Base-by-base conservation (phyloP, 1,140 invertebrate species). In the Bombus waltoni region DNA sequence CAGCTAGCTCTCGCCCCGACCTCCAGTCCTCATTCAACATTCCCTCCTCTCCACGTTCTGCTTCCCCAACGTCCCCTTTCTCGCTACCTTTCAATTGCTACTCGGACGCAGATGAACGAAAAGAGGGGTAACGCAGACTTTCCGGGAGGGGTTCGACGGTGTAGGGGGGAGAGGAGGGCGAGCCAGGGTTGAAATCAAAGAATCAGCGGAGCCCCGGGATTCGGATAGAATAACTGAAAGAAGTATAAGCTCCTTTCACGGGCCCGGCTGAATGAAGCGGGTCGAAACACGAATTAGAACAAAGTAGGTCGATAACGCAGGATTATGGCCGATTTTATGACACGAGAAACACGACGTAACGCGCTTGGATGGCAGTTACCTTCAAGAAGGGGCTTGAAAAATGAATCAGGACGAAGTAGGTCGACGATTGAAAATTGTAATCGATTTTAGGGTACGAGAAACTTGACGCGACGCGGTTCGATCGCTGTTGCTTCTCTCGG, bases 1-100 rank as follows among this genome's bases (percentile, higher is more conserved):
- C 15, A 32, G 6, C 66, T 3, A 35, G 13, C 81, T 22, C 35
- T 15, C 75, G 83, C 84, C 76, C 83, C 71, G 92, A 88, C 87
- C 90, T 88, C 83, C 80, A 90, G 82, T 90, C 91, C 90, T 93
- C 93, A 92, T 92, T 94, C 92, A 93, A 93, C 90, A 92, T 92
- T 91, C 89, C 89, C 92, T 86, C 80, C 81, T 85, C 72, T 86
- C 85, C 28, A 68, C 57, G 65, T 74, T 87, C 82, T 66, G 25
- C 73, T 78, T 84, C 80, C 78, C 76, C 81, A 8, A 66, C 81
- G 32, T 32, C 84, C 82, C 79, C 72, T 73, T 65, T 18, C 62
- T n/a, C 22, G 9, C 62, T 28, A 47, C 71, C 35, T 73, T 76
- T 84, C 73, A 82, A 79, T 83, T 65, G 68, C 81, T 62, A 66